phyloP scores from a whole-genome alignment of 2,888 invertebrate genomes.

The Dascillus cervinus region DNA sequence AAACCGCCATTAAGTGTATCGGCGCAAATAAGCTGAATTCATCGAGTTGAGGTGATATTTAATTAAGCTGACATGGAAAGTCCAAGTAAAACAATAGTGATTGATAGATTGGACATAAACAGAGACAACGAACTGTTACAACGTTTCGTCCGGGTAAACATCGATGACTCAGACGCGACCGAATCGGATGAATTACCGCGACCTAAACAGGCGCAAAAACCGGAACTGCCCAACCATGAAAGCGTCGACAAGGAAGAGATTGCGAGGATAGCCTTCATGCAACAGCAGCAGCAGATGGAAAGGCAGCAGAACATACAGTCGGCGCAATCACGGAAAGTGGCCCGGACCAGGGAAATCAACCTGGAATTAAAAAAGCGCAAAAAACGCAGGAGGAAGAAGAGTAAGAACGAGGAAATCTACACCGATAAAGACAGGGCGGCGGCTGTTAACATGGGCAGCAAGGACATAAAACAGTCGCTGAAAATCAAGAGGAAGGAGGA shows the following conservation, averaged over 20 bases:
- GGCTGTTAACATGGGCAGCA: slow-evolving; percentile 78
- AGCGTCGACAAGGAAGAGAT: slow-evolving; percentile 42
- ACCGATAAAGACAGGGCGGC: slow-evolving; percentile 89
- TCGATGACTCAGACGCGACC: slow-evolving; percentile 46
- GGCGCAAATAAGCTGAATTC: neutral
- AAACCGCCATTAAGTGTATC: neutral
- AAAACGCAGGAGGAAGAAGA: slow-evolving; percentile 35
- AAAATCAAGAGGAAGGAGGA: slow-evolving; percentile 74
- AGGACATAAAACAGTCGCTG: slow-evolving; percentile 79
- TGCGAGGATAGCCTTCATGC: slow-evolving; percentile 18
- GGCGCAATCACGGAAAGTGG: slow-evolving; percentile 1
- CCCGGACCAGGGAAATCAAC: slow-evolving; percentile 31
- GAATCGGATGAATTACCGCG: slow-evolving; percentile 10
- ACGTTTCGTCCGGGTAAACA: slow-evolving; percentile 67
- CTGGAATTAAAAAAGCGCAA: slow-evolving; percentile 32
- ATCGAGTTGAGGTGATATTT: neutral
- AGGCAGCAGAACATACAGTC: neutral
- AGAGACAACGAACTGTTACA: slow-evolving; percentile 70
- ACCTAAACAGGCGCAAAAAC: slow-evolving; percentile 13
- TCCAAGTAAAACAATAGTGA: slow-evolving; percentile 1
- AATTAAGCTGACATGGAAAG: neutral
- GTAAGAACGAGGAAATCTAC: slow-evolving; percentile 63
- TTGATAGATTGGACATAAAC: slow-evolving; percentile 41
- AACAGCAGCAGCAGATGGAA: slow-evolving; percentile 14
- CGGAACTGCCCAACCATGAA: slow-evolving; percentile 5